Evolutionary conservation across 2,888 invertebrate species (phyloP), one percentile per base, ranked within the genome.

Genomic region (Morpho helenor): DNA sequence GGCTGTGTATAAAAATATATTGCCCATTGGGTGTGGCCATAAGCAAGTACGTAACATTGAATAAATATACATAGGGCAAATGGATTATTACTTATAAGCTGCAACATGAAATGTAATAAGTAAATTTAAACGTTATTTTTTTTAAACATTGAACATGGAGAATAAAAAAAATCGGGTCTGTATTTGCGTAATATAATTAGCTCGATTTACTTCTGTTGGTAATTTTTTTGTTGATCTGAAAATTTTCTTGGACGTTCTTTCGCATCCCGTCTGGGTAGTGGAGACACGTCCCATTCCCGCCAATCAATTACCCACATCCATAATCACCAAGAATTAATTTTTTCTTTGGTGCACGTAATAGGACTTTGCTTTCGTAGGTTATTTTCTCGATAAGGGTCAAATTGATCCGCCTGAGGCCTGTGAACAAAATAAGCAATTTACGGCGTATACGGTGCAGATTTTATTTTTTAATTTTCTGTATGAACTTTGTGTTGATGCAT

Each of bases 301-400:
- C 71, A 70, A 84, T 86, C 82, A 84, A 84, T 86, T 84, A 83
- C 77, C 76, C 76, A 79, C 80, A 77, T 84, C 81, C 82, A 82
- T 87, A 86, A 87, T 85, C 83, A 84, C 77, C 67, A 79, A 82
- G 81, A 84, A 83, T 86, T 84, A 84, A 75, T 85, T 85, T 85
- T 43, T 84, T 87, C 83, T 81, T 79, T 69, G 72, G 68, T 65
- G 72, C 76, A 77, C 72, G 76, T 82, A 84, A 84, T 82, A 81
- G 78, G 80, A 75, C 73, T 79, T 72, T 75, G 79, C 80, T 85
- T 85, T 86, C 79, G 80, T 82, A 77, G 76, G 81, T 82, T 80
- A 82, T 86, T 85, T 85, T 86, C 83, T 84, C 80, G 82, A 84
- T 87, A 87, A 85, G 84, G 82, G 82, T 83, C 84, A 83, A 85